phyloP scores from a whole-genome alignment of 1,140 invertebrate genomes.

The Lanistes nyassanus region DNA sequence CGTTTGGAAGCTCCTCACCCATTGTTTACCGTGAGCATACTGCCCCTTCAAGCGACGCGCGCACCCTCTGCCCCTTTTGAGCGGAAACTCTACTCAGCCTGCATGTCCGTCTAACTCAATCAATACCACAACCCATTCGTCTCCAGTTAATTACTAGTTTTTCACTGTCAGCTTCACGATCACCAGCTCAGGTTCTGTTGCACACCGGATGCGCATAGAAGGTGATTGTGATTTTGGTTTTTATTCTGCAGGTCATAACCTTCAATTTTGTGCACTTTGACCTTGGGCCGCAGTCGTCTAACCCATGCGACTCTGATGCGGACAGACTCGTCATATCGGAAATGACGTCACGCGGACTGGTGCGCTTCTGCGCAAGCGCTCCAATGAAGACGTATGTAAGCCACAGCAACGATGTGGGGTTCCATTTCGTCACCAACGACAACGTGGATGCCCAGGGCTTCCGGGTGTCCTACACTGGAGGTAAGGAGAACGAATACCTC shows the following conservation, averaged over 20 bases:
- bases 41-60: no score
- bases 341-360: conserved; percentile 29
- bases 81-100: no score
- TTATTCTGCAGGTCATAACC: conserved; percentile 45
- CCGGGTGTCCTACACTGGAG: conserved; percentile 43
- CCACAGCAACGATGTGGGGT: conserved; percentile 37
- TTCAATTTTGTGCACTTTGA: conserved; percentile 52
- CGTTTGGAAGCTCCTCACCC: no score
- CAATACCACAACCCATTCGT: no score
- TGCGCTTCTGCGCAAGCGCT: conserved; percentile 37
- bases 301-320: conserved; percentile 39
- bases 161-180: no score
- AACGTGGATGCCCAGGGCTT: conserved; percentile 49
- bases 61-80: no score
- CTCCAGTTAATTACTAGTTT: no score
- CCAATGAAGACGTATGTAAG: conserved; percentile 40
- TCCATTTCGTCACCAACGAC: conserved; percentile 44
- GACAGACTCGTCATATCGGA: conserved; percentile 49
- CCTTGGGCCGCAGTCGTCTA: conserved; percentile 37
- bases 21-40: no score
- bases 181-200: no score
- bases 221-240: conserved; percentile 9
- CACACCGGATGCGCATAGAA: no score
- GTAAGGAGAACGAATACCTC: conserved; percentile 17
- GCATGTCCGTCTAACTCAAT: no score